phyloP scores from a whole-genome alignment of 2,888 invertebrate genomes.

The Clivina fossor region DNA sequence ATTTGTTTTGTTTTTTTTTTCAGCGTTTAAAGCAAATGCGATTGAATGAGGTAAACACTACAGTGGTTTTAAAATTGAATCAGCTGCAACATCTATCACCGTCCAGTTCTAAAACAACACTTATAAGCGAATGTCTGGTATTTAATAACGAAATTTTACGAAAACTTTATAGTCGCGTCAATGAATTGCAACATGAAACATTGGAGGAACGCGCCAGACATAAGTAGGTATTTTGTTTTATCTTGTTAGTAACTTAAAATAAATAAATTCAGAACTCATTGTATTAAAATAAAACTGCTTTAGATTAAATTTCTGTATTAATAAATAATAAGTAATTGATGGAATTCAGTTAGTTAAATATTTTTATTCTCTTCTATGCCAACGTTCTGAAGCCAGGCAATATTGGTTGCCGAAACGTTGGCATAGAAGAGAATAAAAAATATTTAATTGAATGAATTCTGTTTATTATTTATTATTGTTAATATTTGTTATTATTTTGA shows the following conservation, averaged over 20 bases:
- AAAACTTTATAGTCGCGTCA: conserved; percentile 63
- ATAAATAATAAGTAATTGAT: too few species aligned
- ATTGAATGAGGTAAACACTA: conserved; percentile 75
- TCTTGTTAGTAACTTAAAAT: neutral
- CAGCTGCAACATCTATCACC: conserved; percentile 64
- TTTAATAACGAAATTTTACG: conserved; percentile 64
- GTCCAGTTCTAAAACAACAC: conserved; percentile 47
- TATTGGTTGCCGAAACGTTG: too few species aligned
- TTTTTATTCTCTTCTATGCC: too few species aligned
- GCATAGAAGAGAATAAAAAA: too few species aligned
- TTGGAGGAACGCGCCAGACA: conserved; percentile 18
- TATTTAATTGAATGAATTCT: too few species aligned
- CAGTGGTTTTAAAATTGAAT: conserved; percentile 67
- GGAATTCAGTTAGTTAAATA: too few species aligned
- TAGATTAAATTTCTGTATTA: too few species aligned
- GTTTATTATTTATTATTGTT: too few species aligned
- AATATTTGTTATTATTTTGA: too few species aligned
- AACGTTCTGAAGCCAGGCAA: too few species aligned
- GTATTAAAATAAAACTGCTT: too few species aligned
- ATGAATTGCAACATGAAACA: conserved; percentile 67
- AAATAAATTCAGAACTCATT: too few species aligned
- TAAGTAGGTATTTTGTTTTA: neutral
- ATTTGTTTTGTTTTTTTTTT: conserved; percentile 39
- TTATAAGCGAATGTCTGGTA: conserved; percentile 59
- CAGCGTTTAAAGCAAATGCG: conserved; percentile 74